These are phyloP conservation scores for Cnemophilus loriae DNA, from an alignment of 2,113 vertebrate species.

Conservation along the genomic window DNA sequence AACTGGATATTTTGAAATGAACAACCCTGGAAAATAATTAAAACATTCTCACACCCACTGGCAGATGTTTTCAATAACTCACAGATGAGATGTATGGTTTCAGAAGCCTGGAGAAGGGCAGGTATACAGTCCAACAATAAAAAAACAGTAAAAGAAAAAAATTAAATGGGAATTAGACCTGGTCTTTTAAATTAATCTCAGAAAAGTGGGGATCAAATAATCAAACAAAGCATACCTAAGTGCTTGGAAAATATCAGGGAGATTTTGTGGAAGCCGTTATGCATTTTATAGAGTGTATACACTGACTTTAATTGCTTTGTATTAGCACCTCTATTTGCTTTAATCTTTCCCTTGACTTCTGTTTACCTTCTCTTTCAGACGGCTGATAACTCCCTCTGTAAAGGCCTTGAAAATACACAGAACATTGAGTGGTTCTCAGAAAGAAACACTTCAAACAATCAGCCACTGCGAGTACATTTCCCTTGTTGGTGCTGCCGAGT, in stretches of 20 bases:
- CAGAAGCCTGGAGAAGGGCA: background rate
- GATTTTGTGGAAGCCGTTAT: background rate
- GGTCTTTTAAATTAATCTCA: background rate
- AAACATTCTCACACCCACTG: background rate
- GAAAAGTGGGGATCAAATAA: background rate
- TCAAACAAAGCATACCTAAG: background rate
- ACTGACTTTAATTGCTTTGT: background rate
- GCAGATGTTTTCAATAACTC: background rate
- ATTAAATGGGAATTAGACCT: background rate
- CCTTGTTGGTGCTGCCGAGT: accelerated
- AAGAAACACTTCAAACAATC: background rate
- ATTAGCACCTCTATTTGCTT: background rate
- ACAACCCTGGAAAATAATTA: background rate
- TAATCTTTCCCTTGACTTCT: background rate
- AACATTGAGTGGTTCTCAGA: accelerated
- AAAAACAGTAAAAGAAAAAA: background rate
- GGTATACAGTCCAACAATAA: no score
- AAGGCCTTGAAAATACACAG: background rate
- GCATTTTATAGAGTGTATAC: background rate
- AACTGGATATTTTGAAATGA: background rate
- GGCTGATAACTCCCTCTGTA: accelerated
- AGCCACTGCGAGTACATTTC: accelerated
- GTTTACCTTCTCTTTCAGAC: background rate
- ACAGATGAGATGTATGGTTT: background rate
- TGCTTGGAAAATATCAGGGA: background rate